Evolutionary conservation across 2,797 vertebrate species (phyloP).

Genomic region (Acipenser ruthenus): DNA sequence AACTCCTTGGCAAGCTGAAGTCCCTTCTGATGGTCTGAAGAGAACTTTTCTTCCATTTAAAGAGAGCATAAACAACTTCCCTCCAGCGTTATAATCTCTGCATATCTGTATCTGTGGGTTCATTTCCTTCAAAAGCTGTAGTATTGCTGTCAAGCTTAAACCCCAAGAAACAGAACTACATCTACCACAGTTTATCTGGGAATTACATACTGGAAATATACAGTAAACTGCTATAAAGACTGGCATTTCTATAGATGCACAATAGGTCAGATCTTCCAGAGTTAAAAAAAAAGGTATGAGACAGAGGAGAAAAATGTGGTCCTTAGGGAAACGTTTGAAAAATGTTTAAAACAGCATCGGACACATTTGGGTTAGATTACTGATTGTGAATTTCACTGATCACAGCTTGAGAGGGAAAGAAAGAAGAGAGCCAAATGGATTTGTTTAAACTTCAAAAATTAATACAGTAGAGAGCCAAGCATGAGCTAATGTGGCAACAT

Average conservation of each 20-base stretch:
- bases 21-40: too few species aligned
- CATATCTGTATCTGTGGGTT: too few species aligned
- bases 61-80: too few species aligned
- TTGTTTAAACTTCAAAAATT: constrained; percentile 21
- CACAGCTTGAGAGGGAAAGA: constrained; percentile 16
- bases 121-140: too few species aligned
- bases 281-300: not conserved
- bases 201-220: too few species aligned
- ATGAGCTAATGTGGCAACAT: constrained; percentile 44
- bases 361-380: constrained; percentile 32
- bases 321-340: constrained; percentile 20
- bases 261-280: constrained; percentile 5
- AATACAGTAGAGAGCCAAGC: constrained; percentile 40
- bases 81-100: too few species aligned
- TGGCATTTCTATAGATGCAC: not conserved
- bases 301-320: constrained; percentile 7
- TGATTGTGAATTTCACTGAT: constrained; percentile 28
- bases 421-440: constrained; percentile 22
- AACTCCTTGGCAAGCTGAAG: too few species aligned
- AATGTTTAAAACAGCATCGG: constrained; percentile 18
- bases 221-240: too few species aligned
- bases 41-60: too few species aligned
- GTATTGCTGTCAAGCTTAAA: too few species aligned
- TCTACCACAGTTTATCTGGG: too few species aligned
- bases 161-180: too few species aligned